Percentiles rank a stretch among this genome's conserved stretches.
phyloP scores from a whole-genome alignment of 2,888 invertebrate genomes.

The Doris montereyensis region DNA sequence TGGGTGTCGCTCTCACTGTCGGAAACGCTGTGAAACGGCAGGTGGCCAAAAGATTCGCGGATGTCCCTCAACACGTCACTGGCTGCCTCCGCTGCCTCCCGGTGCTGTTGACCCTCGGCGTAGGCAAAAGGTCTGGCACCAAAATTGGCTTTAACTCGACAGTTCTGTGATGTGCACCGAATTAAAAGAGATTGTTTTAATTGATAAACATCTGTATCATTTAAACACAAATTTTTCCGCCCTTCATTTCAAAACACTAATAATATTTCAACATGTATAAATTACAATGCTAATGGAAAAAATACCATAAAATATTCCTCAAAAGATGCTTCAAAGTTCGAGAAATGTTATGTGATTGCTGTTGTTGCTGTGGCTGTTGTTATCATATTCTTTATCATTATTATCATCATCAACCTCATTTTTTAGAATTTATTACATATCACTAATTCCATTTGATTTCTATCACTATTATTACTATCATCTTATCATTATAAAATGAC shows the following conservation, averaged over 20 bases:
- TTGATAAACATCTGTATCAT: not conserved
- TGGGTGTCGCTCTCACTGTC: constrained; percentile 70
- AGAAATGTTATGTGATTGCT: no score
- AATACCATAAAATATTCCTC: no score
- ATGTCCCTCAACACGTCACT: constrained; percentile 69
- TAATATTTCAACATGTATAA: not conserved
- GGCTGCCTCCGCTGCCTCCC: constrained; percentile 69
- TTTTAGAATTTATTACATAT: no score
- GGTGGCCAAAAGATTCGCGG: constrained; percentile 67
- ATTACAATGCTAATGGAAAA: not conserved
- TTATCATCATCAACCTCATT: no score
- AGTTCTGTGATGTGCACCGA: no score
- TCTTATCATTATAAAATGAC: no score
- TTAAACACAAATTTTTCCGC: not conserved
- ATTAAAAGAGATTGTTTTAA: not conserved
- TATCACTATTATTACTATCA: no score
- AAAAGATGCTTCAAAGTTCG: no score
- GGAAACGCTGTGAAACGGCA: constrained; percentile 66
- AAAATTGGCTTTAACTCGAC: constrained; percentile 71
- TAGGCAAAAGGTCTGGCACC: constrained; percentile 70
- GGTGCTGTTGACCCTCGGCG: constrained; percentile 69
- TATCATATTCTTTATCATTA: no score
- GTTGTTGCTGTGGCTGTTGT: no score
- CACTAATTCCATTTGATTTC: no score
- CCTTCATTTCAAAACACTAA: not conserved